phyloP scores from a whole-genome alignment of 2,113 vertebrate species.

The Calyptommatus sinebrachiatus region DNA sequence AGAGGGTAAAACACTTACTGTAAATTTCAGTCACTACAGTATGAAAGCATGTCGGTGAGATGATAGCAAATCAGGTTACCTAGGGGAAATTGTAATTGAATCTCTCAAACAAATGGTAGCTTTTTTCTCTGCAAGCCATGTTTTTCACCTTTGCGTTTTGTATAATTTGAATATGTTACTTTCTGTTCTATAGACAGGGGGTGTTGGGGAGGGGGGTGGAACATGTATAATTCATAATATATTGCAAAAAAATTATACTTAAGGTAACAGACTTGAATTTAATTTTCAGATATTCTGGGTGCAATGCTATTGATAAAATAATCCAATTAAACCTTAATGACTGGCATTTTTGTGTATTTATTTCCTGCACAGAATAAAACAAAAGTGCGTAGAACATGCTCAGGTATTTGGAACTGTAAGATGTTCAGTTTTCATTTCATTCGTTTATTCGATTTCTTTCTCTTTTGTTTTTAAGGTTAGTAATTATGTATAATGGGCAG shows the following conservation, averaged over 20 bases:
- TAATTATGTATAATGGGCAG: no score
- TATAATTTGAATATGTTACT: constrained; percentile 26
- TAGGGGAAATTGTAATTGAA: constrained; percentile 47
- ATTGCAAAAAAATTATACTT: constrained; percentile 16
- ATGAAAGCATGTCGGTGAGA: constrained; percentile 49
- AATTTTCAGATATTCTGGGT: neutral
- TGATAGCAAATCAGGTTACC: constrained; percentile 41
- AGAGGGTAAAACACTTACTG: constrained; percentile 35
- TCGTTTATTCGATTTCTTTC: no score
- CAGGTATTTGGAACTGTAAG: no score
- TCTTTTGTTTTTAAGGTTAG: no score
- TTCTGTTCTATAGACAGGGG: neutral
- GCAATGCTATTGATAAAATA: constrained; percentile 2
- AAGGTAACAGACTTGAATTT: neutral
- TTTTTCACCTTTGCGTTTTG: constrained; percentile 18
- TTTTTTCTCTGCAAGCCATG: constrained; percentile 9
- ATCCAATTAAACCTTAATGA: constrained; percentile 1
- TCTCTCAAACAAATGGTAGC: constrained; percentile 49
- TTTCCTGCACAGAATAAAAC: no score
- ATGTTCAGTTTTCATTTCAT: no score
- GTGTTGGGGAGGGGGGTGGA: neutral
- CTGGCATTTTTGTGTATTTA: neutral
- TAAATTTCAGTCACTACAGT: constrained; percentile 48
- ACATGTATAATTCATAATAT: constrained; percentile 33
- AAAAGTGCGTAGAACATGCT: no score